Percentiles rank a stretch among this genome's conserved stretches.
Conservation (phyloP, 2,113 vertebrate genomes). For the Dunckerocampus dactyliophorus region DNA sequence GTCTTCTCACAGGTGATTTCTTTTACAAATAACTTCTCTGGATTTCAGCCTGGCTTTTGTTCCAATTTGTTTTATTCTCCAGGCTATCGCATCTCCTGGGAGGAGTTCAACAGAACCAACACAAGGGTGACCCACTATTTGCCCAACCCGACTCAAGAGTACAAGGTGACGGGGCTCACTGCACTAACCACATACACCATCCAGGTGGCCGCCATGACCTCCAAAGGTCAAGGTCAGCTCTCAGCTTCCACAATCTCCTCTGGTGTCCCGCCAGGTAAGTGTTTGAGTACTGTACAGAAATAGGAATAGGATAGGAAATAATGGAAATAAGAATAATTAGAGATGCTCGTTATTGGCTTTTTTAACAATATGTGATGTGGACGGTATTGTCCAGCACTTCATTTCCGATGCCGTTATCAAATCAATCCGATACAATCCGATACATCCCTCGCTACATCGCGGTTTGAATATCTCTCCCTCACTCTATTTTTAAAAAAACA, state of each 20-base stretch:
- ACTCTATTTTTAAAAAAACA: too few species aligned
- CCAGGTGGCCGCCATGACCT: slow-evolving; percentile 95
- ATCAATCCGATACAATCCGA: too few species aligned
- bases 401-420: too few species aligned
- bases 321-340: too few species aligned
- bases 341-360: too few species aligned
- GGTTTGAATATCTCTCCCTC: too few species aligned
- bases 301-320: too few species aligned
- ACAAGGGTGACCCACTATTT: slow-evolving; percentile 94
- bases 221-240: slow-evolving; percentile 90
- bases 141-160: slow-evolving; percentile 91
- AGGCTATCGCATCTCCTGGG: slow-evolving; percentile 99
- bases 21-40: background rate
- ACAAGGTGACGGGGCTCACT: slow-evolving; percentile 92
- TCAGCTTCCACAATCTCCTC: slow-evolving; percentile 97
- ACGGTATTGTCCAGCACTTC: too few species aligned
- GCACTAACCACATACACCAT: slow-evolving; percentile 98
- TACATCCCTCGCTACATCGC: too few species aligned
- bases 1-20: slow-evolving; percentile 84
- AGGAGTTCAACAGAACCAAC: slow-evolving; percentile 96
- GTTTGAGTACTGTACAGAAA: too few species aligned
- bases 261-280: slow-evolving; percentile 91
- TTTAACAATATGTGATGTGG: too few species aligned
- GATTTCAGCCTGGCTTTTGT: background rate
- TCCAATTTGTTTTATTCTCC: slow-evolving; percentile 19